Evolutionary conservation across 30 jellyfish, hydroid and myxozoan genomes (phyloP), one percentile per base, ranked within the genome.

Genomic region (Hydra vulgaris): DNA sequence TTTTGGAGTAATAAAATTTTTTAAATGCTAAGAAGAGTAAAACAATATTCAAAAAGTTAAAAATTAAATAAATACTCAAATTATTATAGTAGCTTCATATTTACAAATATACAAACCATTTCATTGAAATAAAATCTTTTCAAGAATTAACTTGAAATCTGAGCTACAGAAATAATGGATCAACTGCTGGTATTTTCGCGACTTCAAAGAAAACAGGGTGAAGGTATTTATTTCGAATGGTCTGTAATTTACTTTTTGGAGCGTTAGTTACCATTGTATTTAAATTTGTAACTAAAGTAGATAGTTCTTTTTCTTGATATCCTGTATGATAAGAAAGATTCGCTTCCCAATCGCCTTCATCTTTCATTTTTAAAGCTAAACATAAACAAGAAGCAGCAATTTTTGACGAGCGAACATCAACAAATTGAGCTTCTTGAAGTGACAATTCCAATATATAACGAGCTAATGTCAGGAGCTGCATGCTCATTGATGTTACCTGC

Each of bases 181-280:
- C 83, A 17, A 82, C 82, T 23, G 88, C 66, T 0, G 96, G 92
- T 18, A 84, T 86, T 80, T 91, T 91, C 15, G 97, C 97, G 40
- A 91, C 97, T 80, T 91, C 95, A n/a, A 79, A 91, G 78, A 91
- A 91, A 25, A 85, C 87, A 21, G 96, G 90, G 78, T 91, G 97
- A 15, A 95, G 87, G 73, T 91, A 91, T 74, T 91, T 91, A 17
- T 80, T 25, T 22, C 74, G 95, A 17, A 91, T 95, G 21, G 92
- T 91, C 80, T 24, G 87, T 72, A 91, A 70, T 27, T 81, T 74
- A 74, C 84, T 79, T 66, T 83, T 61, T 7, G 97, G 89, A 4
- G 93, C 85, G 24, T 80, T 87, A 19, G 79, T 26, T 18, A 91
- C 74, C 89, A 86, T 82, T 19, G 61, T 86, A 73, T 91, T 91